phyloP scores from a whole-genome alignment of 1,140 invertebrate species.

The Thaumetopoea pityocampa region DNA sequence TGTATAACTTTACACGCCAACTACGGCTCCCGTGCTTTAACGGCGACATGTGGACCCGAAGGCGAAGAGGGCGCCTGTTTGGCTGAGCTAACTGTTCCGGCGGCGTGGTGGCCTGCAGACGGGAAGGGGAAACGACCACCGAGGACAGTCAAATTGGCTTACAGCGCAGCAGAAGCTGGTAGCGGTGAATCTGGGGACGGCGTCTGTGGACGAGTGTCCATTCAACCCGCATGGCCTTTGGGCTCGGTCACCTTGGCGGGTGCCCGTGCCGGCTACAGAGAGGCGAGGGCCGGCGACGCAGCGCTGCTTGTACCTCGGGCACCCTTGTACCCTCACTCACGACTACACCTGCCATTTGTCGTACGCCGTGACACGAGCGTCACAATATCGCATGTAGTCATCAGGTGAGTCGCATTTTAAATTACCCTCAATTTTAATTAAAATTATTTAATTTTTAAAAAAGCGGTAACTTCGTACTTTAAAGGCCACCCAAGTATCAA shows the following conservation, averaged over 20 bases:
- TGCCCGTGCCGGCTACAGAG: constrained; percentile 87
- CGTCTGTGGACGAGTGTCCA: constrained; percentile 79
- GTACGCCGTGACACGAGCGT: constrained; percentile 81
- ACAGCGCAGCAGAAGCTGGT: constrained; percentile 88
- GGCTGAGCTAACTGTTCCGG: constrained; percentile 86
- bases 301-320: constrained; percentile 91
- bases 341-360: constrained; percentile 90
- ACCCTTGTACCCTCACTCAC: constrained; percentile 90
- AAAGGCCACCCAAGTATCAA: constrained; percentile 3
- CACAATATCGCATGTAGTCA: constrained; percentile 85
- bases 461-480: background rate
- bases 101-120: constrained; percentile 90
- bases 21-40: constrained; percentile 78
- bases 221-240: constrained; percentile 85
- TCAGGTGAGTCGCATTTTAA: constrained; percentile 81
- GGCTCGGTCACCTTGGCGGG: constrained; percentile 84
- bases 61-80: constrained; percentile 93
- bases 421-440: background rate
- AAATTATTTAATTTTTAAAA: no score
- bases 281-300: constrained; percentile 87
- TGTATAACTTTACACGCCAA: constrained; percentile 86
- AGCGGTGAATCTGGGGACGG: constrained; percentile 81
- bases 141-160: constrained; percentile 85
- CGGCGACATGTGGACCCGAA: constrained; percentile 90
- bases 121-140: constrained; percentile 78